Evolutionary conservation across 2,888 invertebrate species (phyloP).

Genomic region (Melieria omissa): DNA sequence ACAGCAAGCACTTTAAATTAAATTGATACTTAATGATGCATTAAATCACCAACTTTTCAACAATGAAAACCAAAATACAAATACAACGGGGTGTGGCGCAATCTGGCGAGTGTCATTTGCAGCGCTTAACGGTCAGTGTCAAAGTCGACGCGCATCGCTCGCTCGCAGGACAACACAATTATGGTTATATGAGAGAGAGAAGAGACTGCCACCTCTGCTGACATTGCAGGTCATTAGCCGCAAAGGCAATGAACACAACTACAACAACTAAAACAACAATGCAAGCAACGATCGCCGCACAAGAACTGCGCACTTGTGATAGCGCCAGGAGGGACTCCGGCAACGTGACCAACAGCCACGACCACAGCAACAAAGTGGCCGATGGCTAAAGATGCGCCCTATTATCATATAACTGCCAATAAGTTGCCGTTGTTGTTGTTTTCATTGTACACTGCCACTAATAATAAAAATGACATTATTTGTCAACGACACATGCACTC

Average conservation of each 20-base stretch:
- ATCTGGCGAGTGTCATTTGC: too few relatives aligned
- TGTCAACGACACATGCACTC: slow-evolving; percentile 42
- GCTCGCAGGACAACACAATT: neutral
- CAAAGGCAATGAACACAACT: slow-evolving; percentile 7
- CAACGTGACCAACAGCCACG: neutral
- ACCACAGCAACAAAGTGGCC: neutral
- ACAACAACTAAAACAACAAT: neutral
- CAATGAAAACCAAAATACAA: neutral
- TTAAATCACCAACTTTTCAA: neutral
- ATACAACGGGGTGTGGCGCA: neutral
- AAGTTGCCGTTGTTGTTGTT: slow-evolving; percentile 7
- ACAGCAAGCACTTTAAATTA: neutral
- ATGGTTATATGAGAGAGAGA: slow-evolving; percentile 10
- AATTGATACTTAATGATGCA: slow-evolving; percentile 13
- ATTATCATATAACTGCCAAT: slow-evolving; percentile 17
- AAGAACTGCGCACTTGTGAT: neutral
- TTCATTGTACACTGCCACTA: slow-evolving; percentile 17
- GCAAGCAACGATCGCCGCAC: neutral
- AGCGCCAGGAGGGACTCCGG: too few relatives aligned
- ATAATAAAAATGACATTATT: slow-evolving; percentile 45
- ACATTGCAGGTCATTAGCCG: slow-evolving; percentile 29
- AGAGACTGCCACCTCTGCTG: slow-evolving; percentile 17
- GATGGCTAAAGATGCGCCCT: neutral
- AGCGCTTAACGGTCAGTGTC: neutral
- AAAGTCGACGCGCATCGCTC: neutral